Conservation (phyloP, 1,140 invertebrate genomes). For the Drosophila nigrodunni region DNA sequence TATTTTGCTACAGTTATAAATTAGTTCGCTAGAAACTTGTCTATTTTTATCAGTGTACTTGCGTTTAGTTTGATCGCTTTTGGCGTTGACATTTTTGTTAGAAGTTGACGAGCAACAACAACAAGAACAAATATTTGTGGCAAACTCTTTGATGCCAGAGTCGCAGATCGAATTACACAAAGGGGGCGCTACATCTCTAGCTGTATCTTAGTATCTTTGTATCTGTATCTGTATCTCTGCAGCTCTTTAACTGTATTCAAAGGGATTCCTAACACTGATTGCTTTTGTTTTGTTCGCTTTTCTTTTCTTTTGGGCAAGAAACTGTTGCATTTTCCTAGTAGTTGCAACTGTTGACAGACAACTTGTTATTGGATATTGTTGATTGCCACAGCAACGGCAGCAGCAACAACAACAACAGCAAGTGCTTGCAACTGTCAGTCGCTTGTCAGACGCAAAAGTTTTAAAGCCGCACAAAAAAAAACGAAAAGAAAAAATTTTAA, state of each 20-base stretch:
- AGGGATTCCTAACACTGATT: conserved; percentile 1
- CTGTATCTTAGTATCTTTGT: conserved; percentile 13
- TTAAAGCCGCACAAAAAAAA: conserved; percentile 31
- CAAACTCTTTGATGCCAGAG: conserved; percentile 66
- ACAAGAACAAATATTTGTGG: conserved; percentile 19
- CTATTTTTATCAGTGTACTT: too few relatives aligned
- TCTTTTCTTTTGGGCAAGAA: not conserved
- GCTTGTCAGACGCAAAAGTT: conserved; percentile 38
- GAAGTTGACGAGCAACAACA: conserved; percentile 11
- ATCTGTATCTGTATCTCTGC: conserved; percentile 8
- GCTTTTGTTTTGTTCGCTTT: not conserved
- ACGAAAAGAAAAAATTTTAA: conserved; percentile 2
- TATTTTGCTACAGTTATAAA: too few relatives aligned
- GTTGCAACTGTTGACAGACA: conserved; percentile 36
- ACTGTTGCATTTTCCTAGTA: conserved; percentile 45
- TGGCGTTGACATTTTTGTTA: conserved; percentile 66
- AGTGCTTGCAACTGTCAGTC: conserved; percentile 39
- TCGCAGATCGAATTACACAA: conserved; percentile 61
- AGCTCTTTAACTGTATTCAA: not conserved
- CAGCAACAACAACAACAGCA: conserved; percentile 24
- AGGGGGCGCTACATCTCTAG: conserved; percentile 31
- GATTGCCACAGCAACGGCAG: conserved; percentile 38
- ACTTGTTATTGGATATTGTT: conserved; percentile 56
- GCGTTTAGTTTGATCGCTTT: conserved; percentile 24
- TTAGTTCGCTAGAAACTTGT: too few relatives aligned